Base-by-base conservation (phyloP, 2,888 invertebrate species). In the Cheilosia grossa region DNA sequence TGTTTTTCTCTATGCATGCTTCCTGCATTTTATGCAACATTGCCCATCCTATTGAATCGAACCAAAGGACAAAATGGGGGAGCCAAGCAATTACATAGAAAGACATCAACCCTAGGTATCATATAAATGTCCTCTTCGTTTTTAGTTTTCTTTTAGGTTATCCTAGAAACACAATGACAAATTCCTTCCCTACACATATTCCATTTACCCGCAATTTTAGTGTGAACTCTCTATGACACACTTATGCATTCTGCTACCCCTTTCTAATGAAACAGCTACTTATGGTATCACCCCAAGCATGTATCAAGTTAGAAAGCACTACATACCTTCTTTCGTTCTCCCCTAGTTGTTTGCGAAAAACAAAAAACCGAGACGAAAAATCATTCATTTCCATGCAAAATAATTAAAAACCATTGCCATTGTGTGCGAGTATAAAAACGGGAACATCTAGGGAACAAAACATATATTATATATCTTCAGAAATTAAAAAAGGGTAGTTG, bases 211-310 rank as follows among this genome's bases (percentile, higher is more conserved):
- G 63, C 77, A 74, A 63, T 69, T 75, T 81, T 67, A 81, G 81
- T 70, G 51, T 78, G 72, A 78, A 72, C 79, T 61, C 79, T 61
- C 82, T 59, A 51, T 78, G 82, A 54, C 82, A 82, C 72, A 77
- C 82, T 82, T 72, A 40, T 72, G 78, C 59, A 72, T 82, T 78
- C 72, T 42, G 69, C 33, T 72, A 66, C 58, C 72, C 82, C 59
- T 24, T 19, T 47, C 51, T 70, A 82, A 66, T 56, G 66, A 72
- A 78, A 72, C 82, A 78, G 73, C 82, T 70, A 78, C 82, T 82
- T 77, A 81, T 58, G 33, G 82, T 58, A 77, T 82, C 82, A 53
- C 72, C 78, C 74, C 49, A 66, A 72, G 72, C 78, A 70, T 47
- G 82, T 82, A 82, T 82, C 70, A 82, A 47, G 82, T 82, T 82